Percentiles rank a stretch among this genome's conserved stretches.
Conservation (phyloP, 2,888 invertebrate genomes). For the Chaetoderma sp. region DNA sequence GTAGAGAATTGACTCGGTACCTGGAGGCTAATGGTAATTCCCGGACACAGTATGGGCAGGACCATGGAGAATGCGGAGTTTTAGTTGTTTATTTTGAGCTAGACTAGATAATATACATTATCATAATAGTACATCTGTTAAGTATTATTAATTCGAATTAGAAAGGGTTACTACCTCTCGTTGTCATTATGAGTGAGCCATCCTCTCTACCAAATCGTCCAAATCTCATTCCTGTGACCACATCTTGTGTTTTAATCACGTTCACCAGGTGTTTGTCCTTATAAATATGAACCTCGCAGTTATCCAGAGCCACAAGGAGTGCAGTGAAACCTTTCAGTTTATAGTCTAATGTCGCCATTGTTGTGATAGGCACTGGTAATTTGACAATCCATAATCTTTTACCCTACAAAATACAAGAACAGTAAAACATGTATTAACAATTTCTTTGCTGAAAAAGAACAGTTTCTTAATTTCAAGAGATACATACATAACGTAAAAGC, state of each 20-base stretch:
- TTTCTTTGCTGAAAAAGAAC: not conserved
- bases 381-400: constrained; percentile 82
- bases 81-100: too few relatives aligned
- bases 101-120: too few relatives aligned
- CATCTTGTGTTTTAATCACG: constrained; percentile 76
- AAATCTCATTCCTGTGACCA: constrained; percentile 85
- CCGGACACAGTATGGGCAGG: too few relatives aligned
- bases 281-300: constrained; percentile 79
- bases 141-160: too few relatives aligned
- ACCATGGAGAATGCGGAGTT: too few relatives aligned
- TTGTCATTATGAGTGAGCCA: constrained; percentile 87
- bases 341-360: constrained; percentile 73
- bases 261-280: constrained; percentile 88
- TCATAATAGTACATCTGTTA: too few relatives aligned
- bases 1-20: too few relatives aligned
- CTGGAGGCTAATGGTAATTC: too few relatives aligned
- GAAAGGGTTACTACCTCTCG: constrained; percentile 79
- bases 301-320: constrained; percentile 68
- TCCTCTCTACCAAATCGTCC: constrained; percentile 96
- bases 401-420: constrained; percentile 74
- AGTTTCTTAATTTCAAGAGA: not conserved
- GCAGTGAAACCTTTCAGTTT: constrained; percentile 66
- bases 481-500: not conserved
- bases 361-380: constrained; percentile 73
- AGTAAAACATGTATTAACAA: too few relatives aligned